Conservation (phyloP, 2,888 invertebrate species). For the Desoria tigrina region DNA sequence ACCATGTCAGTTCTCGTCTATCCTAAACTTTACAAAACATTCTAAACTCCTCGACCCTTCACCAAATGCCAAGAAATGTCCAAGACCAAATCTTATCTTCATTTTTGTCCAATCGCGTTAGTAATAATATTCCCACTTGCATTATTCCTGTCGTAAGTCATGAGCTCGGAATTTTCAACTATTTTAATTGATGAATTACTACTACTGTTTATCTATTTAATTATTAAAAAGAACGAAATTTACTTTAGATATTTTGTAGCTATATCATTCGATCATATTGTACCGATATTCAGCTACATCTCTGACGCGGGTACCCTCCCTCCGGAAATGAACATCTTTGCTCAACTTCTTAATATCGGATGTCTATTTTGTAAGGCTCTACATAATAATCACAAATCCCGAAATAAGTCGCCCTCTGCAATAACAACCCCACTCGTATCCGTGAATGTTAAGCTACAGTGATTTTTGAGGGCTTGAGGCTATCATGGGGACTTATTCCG, state of each 20-base stretch:
- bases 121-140: background rate
- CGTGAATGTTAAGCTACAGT: too few species aligned
- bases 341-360: slow-evolving; percentile 70
- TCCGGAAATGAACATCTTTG: slow-evolving; percentile 78
- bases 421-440: too few species aligned
- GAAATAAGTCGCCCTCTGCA: too few species aligned
- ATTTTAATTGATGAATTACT: background rate
- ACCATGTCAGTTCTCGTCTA: too few species aligned
- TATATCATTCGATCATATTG: slow-evolving; percentile 32
- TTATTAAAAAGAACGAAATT: background rate
- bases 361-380: slow-evolving; percentile 65
- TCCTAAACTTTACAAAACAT: too few species aligned
- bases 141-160: slow-evolving; percentile 4
- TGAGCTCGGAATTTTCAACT: background rate
- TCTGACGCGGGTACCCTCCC: slow-evolving; percentile 72
- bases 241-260: slow-evolving; percentile 33
- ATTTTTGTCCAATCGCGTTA: background rate
- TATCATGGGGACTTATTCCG: too few species aligned
- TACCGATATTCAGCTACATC: slow-evolving; percentile 67
- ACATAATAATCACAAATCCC: too few species aligned
- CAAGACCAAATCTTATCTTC: too few species aligned
- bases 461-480: too few species aligned
- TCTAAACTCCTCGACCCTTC: too few species aligned
- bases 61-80: too few species aligned
- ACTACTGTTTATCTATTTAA: background rate